Base-by-base conservation (phyloP, 1,140 invertebrate species). In the Frieseomelitta varia region DNA sequence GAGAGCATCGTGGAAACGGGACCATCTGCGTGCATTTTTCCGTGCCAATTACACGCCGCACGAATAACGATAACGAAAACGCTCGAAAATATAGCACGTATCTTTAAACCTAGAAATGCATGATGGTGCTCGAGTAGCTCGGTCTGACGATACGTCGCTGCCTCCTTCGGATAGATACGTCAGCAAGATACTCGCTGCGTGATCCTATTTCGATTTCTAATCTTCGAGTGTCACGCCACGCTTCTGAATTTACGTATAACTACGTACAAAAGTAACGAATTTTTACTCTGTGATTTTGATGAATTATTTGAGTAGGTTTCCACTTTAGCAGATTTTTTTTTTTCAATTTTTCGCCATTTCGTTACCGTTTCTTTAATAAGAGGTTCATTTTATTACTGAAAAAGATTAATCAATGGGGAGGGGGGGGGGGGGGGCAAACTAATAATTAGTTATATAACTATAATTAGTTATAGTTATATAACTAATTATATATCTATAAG, bases 21-120 rank as follows among this genome's bases (percentile, higher is more conserved):
- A 56, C 55, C 75, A 71, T 79, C 56, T 24, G 67, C n/a, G 39
- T 55, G 56, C 65, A 71, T 79, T 83, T 83, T 83, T 79, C 55
- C 55, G 15, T 21, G 75, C 55, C 81, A 83, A 76, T 82, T 82
- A 56, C n/a, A n/a, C n/a, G 8, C 24, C 1, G 0, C 61, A 11
- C n/a, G 30, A 81, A 75, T 56, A 55, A 55, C 47, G 58, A 75
- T 75, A 81, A 81, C n/a, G 51, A 81, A 39, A 81, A 76, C 12
- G 39, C 19, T 19, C n/a, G 55, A 21, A 47, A 61, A 17, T 39
- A 24, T 11, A 19, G 2, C n/a, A n/a, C 6, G 12, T 17, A 30
- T 47, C 30, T 61, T 78, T 69, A 51, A 51, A 58, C n/a, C 1
- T 17, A 69, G 51, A 77, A 77, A 39, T 17, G 39, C 39, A 47